These are phyloP conservation scores for Burhinus oedicnemus DNA, from an alignment of 2,113 vertebrate genomes.

Conservation along the genomic window DNA sequence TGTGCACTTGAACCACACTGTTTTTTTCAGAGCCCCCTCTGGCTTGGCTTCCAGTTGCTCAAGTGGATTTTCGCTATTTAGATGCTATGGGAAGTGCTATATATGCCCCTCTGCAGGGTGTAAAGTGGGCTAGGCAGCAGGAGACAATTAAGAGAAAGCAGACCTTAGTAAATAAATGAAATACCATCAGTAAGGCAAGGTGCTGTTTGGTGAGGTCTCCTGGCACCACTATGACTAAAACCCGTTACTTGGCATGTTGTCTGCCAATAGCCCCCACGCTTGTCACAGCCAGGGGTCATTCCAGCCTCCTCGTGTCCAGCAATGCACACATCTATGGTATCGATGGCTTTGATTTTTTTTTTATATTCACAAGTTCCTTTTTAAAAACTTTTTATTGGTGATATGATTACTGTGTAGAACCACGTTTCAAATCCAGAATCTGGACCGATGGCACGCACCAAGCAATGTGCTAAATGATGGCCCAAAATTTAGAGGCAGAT, in stretches of 20 bases:
- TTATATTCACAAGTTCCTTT: constrained; percentile 30
- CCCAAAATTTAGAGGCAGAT: not conserved
- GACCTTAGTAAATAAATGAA: not conserved
- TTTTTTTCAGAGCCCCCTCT: fast-evolving
- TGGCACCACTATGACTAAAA: fast-evolving
- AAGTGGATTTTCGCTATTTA: not conserved
- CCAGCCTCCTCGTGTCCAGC: constrained; percentile 5
- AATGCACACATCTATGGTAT: not conserved
- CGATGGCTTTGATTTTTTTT: constrained; percentile 5
- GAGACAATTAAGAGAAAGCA: not conserved
- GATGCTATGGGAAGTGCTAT: not conserved
- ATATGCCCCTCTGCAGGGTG: fast-evolving
- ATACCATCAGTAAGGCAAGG: not conserved
- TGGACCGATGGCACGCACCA: not conserved
- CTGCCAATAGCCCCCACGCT: fast-evolving
- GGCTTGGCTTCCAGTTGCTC: not conserved
- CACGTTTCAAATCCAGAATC: not conserved
- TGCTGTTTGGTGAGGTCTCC: fast-evolving
- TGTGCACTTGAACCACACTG: not conserved
- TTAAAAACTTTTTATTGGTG: not conserved
- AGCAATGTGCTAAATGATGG: not conserved
- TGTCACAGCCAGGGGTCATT: not conserved
- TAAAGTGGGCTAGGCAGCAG: not conserved
- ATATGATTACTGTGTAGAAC: not conserved
- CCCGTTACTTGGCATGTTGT: fast-evolving